phyloP scores from a whole-genome alignment of 2,888 invertebrate species.

The Troides oblongomaculatus region DNA sequence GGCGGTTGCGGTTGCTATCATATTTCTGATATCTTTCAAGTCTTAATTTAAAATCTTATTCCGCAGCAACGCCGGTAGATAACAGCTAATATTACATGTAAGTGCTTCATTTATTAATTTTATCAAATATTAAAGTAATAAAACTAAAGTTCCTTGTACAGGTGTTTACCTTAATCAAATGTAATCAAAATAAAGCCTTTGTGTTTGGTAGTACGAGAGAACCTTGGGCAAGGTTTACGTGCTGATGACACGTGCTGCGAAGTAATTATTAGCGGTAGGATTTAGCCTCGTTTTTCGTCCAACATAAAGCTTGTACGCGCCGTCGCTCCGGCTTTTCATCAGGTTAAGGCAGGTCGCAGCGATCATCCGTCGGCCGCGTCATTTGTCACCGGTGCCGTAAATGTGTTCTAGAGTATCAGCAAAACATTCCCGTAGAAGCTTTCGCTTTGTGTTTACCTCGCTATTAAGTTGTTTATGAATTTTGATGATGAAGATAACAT shows the following conservation, averaged over 20 bases:
- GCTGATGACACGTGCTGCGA: constrained; percentile 43
- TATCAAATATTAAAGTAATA: too few relatives aligned
- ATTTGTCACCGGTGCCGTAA: constrained; percentile 43
- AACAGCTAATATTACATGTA: too few relatives aligned
- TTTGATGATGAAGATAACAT: neutral
- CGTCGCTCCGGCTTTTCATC: constrained; percentile 48
- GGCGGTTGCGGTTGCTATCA: too few relatives aligned
- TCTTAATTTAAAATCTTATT: too few relatives aligned
- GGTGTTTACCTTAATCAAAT: constrained; percentile 5
- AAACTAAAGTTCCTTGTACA: neutral
- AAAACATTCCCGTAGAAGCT: constrained; percentile 13
- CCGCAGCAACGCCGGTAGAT: too few relatives aligned
- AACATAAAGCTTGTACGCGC: constrained; percentile 48
- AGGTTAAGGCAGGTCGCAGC: constrained; percentile 32
- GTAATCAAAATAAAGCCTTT: constrained; percentile 48
- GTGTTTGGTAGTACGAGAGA: constrained; percentile 46
- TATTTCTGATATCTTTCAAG: too few relatives aligned
- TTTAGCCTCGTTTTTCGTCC: constrained; percentile 48
- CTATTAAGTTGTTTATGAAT: neutral
- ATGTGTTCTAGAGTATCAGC: constrained; percentile 38
- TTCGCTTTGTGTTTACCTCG: constrained; percentile 26
- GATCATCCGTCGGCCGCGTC: constrained; percentile 39
- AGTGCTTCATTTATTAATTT: too few relatives aligned
- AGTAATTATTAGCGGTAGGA: constrained; percentile 52
- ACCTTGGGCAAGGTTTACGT: constrained; percentile 58